Evolutionary conservation across 2,888 invertebrate species (phyloP).

Genomic region (Leucophenga maculata): DNA sequence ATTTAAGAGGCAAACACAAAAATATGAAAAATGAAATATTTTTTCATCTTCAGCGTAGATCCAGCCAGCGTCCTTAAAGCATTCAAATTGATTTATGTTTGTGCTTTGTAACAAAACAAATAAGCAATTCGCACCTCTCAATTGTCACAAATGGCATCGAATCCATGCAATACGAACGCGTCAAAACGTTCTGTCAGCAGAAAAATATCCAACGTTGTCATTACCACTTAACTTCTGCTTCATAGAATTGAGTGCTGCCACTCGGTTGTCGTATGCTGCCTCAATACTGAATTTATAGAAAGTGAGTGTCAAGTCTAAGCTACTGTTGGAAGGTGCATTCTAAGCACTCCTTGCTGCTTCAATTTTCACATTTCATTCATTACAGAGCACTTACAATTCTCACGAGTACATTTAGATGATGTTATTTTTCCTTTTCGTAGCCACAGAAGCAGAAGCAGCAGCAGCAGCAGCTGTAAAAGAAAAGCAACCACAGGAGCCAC

Average conservation of each 20-base stretch:
- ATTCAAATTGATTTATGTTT: conserved; percentile 12
- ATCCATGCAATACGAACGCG: background rate
- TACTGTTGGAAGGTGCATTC: too few species aligned
- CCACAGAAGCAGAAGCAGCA: too few species aligned
- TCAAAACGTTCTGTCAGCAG: conserved; percentile 3
- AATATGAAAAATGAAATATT: too few species aligned
- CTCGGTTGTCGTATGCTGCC: too few species aligned
- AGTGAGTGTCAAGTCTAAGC: too few species aligned
- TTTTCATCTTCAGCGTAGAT: too few species aligned
- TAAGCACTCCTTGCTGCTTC: background rate
- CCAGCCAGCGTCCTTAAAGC: background rate
- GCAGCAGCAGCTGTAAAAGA: background rate
- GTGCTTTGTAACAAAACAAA: conserved; percentile 2
- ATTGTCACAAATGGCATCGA: background rate
- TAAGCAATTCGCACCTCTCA: conserved; percentile 5
- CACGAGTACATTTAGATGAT: conserved; percentile 14
- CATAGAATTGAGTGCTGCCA: too few species aligned
- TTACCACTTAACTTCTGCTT: conserved; percentile 17
- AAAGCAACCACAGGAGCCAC: background rate
- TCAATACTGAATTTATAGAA: too few species aligned
- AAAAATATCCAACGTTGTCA: conserved; percentile 16
- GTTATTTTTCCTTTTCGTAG: conserved; percentile 1
- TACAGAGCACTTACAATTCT: conserved; percentile 3
- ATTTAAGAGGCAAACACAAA: too few species aligned
- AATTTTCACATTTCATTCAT: background rate